These are phyloP conservation scores for Pegea sp. DNA, from an alignment of 23 tunicate genomes.

Conservation along the genomic window DNA sequence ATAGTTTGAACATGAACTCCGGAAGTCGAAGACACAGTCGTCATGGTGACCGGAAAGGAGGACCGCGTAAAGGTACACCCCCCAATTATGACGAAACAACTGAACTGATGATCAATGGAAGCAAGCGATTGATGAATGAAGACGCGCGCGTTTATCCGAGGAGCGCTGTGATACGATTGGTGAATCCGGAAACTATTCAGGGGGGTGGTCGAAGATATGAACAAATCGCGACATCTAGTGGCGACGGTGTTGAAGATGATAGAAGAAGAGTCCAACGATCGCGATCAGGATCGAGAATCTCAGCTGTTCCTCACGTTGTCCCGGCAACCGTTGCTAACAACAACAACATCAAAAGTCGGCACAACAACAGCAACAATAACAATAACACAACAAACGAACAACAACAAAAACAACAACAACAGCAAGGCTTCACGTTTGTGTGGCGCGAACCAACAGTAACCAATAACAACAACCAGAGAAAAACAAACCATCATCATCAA, in stretches of 20 bases:
- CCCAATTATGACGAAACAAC: no score
- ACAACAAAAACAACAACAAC: slow-evolving; percentile 21
- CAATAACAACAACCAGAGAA: slow-evolving; percentile 4
- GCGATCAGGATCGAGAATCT: no score
- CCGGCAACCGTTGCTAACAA: no score
- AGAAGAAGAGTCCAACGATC: no score
- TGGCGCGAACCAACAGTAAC: slow-evolving; percentile 11
- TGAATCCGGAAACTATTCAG: background rate
- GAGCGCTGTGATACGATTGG: background rate
- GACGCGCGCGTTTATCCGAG: no score
- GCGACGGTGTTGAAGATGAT: no score
- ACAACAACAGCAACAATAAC: slow-evolving; percentile 1
- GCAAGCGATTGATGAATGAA: no score
- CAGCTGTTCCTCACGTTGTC: no score
- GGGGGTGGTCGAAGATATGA: background rate
- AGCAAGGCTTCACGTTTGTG: slow-evolving; percentile 3
- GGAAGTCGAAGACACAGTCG: background rate
- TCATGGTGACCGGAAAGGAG: no score
- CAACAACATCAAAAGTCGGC: background rate
- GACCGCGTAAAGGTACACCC: background rate
- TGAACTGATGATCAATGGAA: no score
- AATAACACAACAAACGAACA: background rate
- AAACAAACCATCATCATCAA: no score
- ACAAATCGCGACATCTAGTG: no score
- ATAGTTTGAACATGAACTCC: background rate